phyloP scores from a whole-genome alignment of 2,888 invertebrate species.

The Abrostola tripartita region DNA sequence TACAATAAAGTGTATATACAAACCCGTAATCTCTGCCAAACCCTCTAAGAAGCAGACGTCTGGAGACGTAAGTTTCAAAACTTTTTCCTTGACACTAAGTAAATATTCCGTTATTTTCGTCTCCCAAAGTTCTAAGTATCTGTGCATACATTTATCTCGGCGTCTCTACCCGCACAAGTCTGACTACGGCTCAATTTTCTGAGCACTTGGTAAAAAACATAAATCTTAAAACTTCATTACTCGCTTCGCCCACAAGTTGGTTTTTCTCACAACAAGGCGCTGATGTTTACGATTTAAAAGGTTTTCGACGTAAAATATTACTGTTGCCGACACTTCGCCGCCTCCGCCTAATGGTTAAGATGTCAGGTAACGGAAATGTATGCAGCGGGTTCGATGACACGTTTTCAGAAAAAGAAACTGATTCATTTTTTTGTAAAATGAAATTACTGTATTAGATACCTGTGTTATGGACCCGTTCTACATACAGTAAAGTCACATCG shows the following conservation, averaged over 20 bases:
- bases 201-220: conserved; percentile 71
- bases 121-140: conserved; percentile 21
- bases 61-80: no score
- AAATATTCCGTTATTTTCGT: no score
- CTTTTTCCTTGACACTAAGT: no score
- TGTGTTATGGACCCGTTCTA: no score
- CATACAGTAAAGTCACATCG: no score
- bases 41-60: no score
- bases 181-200: conserved; percentile 49
- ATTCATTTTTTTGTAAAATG: conserved; percentile 25
- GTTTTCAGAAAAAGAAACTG: conserved; percentile 34
- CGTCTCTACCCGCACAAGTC: conserved; percentile 12
- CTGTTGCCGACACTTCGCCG: conserved; percentile 74
- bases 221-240: conserved; percentile 83
- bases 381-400: conserved; percentile 56
- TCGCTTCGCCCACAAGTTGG: conserved; percentile 71
- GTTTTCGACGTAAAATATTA: conserved; percentile 84
- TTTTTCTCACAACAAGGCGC: conserved; percentile 75
- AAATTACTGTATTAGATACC: background rate
- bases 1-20: no score
- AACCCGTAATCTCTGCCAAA: no score
- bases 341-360: conserved; percentile 64
- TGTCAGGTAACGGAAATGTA: conserved; percentile 60
- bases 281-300: conserved; percentile 86
- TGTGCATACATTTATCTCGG: conserved; percentile 43